Evolutionary conservation across 2,888 invertebrate genomes (phyloP), one percentile per base, ranked within the genome.

Genomic region (Drosophila longiperda): DNA sequence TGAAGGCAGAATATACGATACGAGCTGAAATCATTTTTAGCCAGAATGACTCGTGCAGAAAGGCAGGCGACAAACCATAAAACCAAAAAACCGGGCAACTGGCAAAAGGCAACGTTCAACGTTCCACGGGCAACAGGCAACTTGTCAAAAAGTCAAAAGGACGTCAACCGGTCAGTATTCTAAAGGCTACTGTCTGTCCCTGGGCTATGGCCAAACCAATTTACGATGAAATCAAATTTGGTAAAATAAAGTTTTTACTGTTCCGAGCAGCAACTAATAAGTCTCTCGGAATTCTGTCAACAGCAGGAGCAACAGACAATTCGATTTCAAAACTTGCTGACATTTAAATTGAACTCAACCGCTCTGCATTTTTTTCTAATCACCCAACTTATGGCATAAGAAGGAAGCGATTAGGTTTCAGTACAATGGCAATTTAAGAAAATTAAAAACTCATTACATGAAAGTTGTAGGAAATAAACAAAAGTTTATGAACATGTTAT

Each of bases 201-300:
- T 52, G 15, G 74, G 69, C 66, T 45, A 60, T 45, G 20, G 15
- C 33, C 64, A 63, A 49, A 64, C 59, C 66, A 74, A 78, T 73
- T 80, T 78, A 60, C 75, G 57, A 66, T 85, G 71, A 78, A 78
- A 83, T 83, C 78, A 83, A 86, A 81, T 83, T 86, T 81, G 72
- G 59, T 75, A 67, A 71, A 82, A 66, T n/a, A n/a, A 79, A 65
- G 38, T 69, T 80, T 73, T 65, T 53, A 33, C 60, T 36, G 17
- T 68, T 38, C 48, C 54, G 48, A 15, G 50, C 42, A 15, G 50
- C 42, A 49, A 69, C 69, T 73, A 73, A 77, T 77, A 77, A 66
- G 68, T 63, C 34, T 38, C 63, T 57, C 29, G 20, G 52, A 53
- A 40, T 62, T 73, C 36, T 42, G 33, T 23, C 57, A 53, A 40